These are phyloP conservation scores for Oenanthe melanoleuca DNA, from an alignment of 2,113 vertebrate genomes.

Conservation along the genomic window DNA sequence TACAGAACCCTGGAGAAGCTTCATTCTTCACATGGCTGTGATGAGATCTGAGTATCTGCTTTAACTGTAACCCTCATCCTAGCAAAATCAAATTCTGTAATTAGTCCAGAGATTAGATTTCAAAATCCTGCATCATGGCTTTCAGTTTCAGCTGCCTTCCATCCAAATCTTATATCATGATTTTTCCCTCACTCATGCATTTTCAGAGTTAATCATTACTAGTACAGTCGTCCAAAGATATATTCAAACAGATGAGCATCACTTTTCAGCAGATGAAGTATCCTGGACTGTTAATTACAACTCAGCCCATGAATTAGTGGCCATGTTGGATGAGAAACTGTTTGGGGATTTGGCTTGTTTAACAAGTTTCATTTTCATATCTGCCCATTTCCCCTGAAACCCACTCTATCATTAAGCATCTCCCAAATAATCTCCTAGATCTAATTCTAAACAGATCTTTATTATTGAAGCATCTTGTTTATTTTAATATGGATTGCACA, in stretches of 20 bases:
- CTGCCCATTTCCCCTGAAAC: not conserved
- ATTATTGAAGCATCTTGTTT: not conserved
- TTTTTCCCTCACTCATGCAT: not conserved
- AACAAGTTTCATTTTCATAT: not conserved
- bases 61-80: not conserved
- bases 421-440: not conserved
- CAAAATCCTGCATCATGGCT: not conserved
- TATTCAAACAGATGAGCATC: not conserved
- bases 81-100: not conserved
- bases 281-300: not conserved
- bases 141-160: not conserved
- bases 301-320: not conserved
- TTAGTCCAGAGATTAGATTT: not conserved
- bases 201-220: not conserved
- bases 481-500: not conserved
- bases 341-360: not conserved
- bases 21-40: not conserved
- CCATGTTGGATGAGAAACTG: not conserved
- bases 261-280: not conserved
- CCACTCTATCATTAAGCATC: not conserved
- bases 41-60: not conserved
- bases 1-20: not conserved
- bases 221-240: not conserved
- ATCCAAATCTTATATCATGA: not conserved
- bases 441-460: not conserved